Percentiles rank a stretch among this genome's conserved stretches.
Evolutionary conservation across 2,888 invertebrate genomes (phyloP).

Genomic region (Drosophila barbarae): DNA sequence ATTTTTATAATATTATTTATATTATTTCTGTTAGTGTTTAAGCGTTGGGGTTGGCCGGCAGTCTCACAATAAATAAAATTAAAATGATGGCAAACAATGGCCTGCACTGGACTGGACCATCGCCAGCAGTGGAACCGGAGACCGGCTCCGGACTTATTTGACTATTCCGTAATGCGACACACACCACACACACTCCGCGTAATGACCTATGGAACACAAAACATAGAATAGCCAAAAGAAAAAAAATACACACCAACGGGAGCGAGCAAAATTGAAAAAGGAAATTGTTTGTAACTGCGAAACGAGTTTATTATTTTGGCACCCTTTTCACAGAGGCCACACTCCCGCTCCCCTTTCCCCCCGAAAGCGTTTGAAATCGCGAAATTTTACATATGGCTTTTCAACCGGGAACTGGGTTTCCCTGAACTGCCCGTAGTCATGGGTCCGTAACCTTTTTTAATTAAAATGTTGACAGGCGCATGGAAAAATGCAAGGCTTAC

Average conservation of each 20-base stretch:
- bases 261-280: slow-evolving; percentile 76
- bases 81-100: slow-evolving; percentile 80
- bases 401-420: slow-evolving; percentile 19
- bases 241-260: slow-evolving; percentile 38
- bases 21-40: slow-evolving; percentile 1
- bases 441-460: slow-evolving; percentile 80
- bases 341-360: slow-evolving; percentile 3
- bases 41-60: slow-evolving; percentile 50
- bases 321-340: slow-evolving; percentile 66
- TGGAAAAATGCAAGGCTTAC: slow-evolving; percentile 66
- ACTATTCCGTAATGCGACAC: slow-evolving; percentile 72
- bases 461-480: slow-evolving; percentile 80
- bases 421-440: slow-evolving; percentile 48
- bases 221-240: slow-evolving; percentile 15
- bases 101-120: slow-evolving; percentile 48
- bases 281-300: slow-evolving; percentile 79
- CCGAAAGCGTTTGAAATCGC: slow-evolving; percentile 63
- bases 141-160: slow-evolving; percentile 42
- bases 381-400: slow-evolving; percentile 72
- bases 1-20: not conserved
- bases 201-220: slow-evolving; percentile 67
- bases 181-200: slow-evolving; percentile 58
- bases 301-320: slow-evolving; percentile 79
- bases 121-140: slow-evolving; percentile 38
- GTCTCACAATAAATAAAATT: slow-evolving; percentile 80